Percentiles rank a stretch among this genome's conserved stretches.
phyloP scores from a whole-genome alignment of 2,113 vertebrate species.

The Manacus vitellinus region DNA sequence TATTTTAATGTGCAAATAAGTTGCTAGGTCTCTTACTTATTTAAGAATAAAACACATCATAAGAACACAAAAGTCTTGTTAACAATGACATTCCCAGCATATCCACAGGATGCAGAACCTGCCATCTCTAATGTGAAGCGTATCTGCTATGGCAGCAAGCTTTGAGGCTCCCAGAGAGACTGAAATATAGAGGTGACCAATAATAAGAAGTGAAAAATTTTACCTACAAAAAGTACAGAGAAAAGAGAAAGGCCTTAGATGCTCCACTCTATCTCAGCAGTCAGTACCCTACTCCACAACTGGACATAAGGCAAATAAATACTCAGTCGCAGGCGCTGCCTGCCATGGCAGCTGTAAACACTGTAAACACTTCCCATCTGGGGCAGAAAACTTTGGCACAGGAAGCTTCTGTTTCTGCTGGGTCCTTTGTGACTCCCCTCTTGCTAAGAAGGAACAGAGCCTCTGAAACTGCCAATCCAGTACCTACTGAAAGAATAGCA shows the following conservation, averaged over 20 bases:
- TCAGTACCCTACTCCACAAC: not conserved
- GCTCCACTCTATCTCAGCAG: not conserved
- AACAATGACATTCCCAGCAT: not conserved
- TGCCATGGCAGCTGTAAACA: not conserved
- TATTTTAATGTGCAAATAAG: not conserved
- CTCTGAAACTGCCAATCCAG: not conserved
- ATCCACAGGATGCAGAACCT: not conserved
- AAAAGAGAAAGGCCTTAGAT: not conserved
- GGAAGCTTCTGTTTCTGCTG: not conserved
- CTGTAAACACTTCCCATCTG: not conserved
- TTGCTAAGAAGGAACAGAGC: not conserved
- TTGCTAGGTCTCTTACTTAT: not conserved
- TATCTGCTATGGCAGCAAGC: not conserved
- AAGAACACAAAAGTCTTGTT: not conserved
- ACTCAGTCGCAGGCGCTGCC: not conserved
- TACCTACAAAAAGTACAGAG: accelerated
- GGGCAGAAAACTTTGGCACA: not conserved
- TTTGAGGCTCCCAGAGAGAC: not conserved
- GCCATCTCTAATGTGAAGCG: accelerated
- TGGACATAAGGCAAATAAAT: not conserved
- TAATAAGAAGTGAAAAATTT: not conserved
- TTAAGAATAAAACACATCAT: not conserved
- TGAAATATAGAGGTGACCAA: not conserved
- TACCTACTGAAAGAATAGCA: not conserved
- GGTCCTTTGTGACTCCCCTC: not conserved